phyloP scores from a whole-genome alignment of 2,888 invertebrate genomes.

The Leistus spinibarbis region DNA sequence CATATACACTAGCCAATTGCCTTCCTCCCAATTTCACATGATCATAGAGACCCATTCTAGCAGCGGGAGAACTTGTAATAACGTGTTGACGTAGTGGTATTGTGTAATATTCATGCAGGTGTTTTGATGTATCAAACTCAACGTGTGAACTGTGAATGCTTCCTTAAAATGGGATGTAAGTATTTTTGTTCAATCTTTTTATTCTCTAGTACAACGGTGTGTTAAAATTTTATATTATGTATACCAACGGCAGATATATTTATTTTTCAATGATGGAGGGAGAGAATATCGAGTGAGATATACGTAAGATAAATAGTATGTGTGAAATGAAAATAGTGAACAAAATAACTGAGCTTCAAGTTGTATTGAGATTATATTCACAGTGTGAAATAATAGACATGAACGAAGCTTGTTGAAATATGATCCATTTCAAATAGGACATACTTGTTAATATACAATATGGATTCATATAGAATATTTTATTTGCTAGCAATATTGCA shows the following conservation, averaged over 20 bases:
- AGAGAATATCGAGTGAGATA: not conserved
- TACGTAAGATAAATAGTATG: not conserved
- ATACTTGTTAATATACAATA: too few species aligned
- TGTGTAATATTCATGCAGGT: not conserved
- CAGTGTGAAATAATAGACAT: not conserved
- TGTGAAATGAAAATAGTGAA: not conserved
- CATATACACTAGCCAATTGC: slow-evolving; percentile 31
- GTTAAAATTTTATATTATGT: not conserved
- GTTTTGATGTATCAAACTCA: not conserved
- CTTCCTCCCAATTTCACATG: slow-evolving; percentile 13
- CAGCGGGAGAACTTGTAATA: not conserved
- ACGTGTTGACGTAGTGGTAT: not conserved
- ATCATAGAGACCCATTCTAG: not conserved
- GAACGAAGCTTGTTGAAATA: too few species aligned
- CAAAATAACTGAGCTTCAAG: not conserved
- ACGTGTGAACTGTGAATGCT: not conserved
- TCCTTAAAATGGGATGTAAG: not conserved
- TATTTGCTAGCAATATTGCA: too few species aligned
- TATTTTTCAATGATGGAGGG: not conserved
- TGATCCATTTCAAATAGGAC: too few species aligned
- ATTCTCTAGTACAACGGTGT: not conserved
- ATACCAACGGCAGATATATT: not conserved
- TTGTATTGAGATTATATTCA: not conserved
- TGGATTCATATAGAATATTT: too few species aligned
- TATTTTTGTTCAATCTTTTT: not conserved